Evolutionary conservation across 2,888 invertebrate genomes (phyloP).

Genomic region (Xestia rhomboidea): DNA sequence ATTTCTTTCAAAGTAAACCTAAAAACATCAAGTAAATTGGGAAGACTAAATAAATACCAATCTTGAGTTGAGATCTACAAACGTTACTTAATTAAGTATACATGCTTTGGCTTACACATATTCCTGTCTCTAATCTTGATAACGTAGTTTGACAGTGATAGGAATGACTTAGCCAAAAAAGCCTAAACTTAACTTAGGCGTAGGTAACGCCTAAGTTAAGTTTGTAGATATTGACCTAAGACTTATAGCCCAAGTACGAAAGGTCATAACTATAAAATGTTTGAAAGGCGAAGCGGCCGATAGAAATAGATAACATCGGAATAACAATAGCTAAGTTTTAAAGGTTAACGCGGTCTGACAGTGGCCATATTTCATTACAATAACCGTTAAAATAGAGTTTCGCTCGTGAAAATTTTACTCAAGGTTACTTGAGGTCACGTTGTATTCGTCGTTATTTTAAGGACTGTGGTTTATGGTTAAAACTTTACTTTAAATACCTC

Average conservation of each 20-base stretch:
- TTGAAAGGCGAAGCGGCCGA: slow-evolving; percentile 24
- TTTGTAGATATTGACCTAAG: background rate
- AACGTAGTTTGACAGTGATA: background rate
- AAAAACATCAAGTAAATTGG: slow-evolving; percentile 19
- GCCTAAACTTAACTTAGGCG: too few species aligned
- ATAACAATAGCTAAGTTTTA: slow-evolving; percentile 43
- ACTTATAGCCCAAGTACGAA: slow-evolving; percentile 8
- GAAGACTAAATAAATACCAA: slow-evolving; percentile 16
- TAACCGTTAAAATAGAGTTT: slow-evolving; percentile 39
- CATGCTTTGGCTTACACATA: background rate
- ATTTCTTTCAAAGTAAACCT: slow-evolving; percentile 27
- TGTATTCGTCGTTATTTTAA: slow-evolving; percentile 11
- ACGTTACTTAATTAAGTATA: background rate
- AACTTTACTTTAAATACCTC: too few species aligned
- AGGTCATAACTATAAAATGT: slow-evolving; percentile 32
- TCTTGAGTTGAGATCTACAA: background rate
- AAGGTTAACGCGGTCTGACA: slow-evolving; percentile 24
- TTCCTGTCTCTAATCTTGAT: background rate
- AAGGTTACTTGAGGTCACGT: slow-evolving; percentile 24
- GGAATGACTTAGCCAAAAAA: background rate
- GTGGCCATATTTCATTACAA: slow-evolving; percentile 32
- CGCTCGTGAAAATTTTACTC: slow-evolving; percentile 35
- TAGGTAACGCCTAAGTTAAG: background rate
- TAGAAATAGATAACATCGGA: slow-evolving; percentile 43
- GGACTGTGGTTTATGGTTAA: background rate